phyloP scores from a whole-genome alignment of 2,113 vertebrate species.

The Glaucidium brasilianum region DNA sequence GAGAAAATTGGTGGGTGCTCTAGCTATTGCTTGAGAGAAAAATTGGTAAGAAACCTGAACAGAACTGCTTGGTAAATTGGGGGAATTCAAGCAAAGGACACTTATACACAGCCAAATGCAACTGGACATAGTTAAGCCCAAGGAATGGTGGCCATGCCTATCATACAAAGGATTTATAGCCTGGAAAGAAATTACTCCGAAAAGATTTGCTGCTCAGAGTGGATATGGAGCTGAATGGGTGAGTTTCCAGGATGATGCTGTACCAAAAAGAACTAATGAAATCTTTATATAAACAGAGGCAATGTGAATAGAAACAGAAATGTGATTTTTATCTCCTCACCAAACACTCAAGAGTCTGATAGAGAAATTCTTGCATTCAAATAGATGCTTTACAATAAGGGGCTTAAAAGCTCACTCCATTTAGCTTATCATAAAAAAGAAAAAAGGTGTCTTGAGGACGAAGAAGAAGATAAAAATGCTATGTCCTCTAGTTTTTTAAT shows the following conservation, averaged over 20 bases:
- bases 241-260: background rate
- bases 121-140: background rate
- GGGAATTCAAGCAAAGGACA: background rate
- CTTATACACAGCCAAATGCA: background rate
- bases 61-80: background rate
- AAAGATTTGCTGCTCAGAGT: background rate
- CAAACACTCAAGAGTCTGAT: background rate
- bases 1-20: background rate
- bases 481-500: background rate
- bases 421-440: conserved; percentile 20
- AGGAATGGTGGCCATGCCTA: background rate
- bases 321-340: conserved; percentile 27
- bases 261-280: conserved; percentile 2
- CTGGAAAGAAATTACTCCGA: background rate
- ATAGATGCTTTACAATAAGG: background rate
- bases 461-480: conserved; percentile 36
- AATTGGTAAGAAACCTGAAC: background rate
- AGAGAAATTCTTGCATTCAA: conserved; percentile 9
- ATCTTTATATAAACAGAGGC: conserved; percentile 11
- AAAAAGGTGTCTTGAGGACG: background rate
- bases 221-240: background rate
- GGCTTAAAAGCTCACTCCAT: conserved; percentile 18
- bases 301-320: conserved; percentile 14
- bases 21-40: background rate
- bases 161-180: background rate